A percentile compares a stretch with the other conserved stretches of the same genome.
Conservation (phyloP, 2,113 vertebrate species). For the Alligator mississippiensis region DNA sequence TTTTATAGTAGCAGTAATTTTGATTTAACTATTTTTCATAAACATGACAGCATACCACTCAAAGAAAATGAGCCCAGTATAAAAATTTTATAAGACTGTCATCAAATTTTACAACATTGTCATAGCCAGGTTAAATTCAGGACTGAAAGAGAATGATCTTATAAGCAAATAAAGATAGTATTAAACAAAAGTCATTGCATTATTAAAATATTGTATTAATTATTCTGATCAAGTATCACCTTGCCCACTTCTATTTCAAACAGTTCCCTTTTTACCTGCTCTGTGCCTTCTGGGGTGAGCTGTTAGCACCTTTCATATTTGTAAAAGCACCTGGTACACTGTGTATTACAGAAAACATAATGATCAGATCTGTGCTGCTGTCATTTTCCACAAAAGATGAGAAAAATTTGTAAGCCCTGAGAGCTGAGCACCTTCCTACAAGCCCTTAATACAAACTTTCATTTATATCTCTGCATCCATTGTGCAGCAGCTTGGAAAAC, state of each 20-base stretch:
- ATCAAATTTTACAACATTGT: not conserved
- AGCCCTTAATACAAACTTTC: not conserved
- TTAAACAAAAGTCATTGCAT: not conserved
- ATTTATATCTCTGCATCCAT: not conserved
- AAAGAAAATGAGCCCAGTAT: not conserved
- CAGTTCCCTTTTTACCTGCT: not conserved
- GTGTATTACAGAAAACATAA: accelerated
- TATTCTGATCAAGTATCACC: not conserved
- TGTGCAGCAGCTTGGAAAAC: not conserved
- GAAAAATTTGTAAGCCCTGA: not conserved
- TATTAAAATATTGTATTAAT: not conserved
- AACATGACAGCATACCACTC: not conserved
- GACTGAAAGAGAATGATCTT: constrained; percentile 16
- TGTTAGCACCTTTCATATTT: not conserved
- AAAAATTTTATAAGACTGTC: constrained; percentile 19
- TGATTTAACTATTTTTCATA: constrained; percentile 1
- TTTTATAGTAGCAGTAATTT: not conserved
- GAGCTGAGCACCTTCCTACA: not conserved
- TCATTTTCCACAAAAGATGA: not conserved
- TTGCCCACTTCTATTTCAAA: not conserved
- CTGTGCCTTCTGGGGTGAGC: not conserved
- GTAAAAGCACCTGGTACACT: not conserved
- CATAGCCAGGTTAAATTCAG: not conserved
- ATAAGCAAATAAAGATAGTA: constrained; percentile 9
- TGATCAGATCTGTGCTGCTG: not conserved